Evolutionary conservation across 2,888 invertebrate species (phyloP), one percentile per base, ranked within the genome.

Genomic region (Cinara cedri): DNA sequence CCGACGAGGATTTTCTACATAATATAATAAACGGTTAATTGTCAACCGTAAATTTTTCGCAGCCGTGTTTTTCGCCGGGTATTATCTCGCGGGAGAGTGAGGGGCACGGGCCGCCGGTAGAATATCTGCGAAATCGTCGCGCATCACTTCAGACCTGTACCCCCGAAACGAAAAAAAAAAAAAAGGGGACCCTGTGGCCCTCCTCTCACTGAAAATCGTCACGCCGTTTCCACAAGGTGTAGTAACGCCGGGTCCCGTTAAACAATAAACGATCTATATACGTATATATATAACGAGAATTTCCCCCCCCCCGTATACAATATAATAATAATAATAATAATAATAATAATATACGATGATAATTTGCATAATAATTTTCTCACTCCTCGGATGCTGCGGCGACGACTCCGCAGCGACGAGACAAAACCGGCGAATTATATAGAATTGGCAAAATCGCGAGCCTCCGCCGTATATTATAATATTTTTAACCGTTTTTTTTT

Each of bases 321-420:
- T 34, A 34, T 34, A 34, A 34, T 6, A 34, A 34, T 34, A n/a
- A n/a, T n/a, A n/a, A n/a, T n/a, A n/a, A n/a, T n/a, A n/a, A n/a
- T n/a, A n/a, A n/a, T n/a, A n/a, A n/a, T n/a, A n/a, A n/a, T n/a
- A n/a, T n/a, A n/a, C n/a, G n/a, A n/a, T n/a, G n/a, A 74, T 74
- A 75, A 75, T 75, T 75, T 75, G 74, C 74, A 75, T 75, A 75
- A 75, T 75, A 75, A 75, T 75, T 75, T 75, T 75, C 74, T 75
- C 74, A 75, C 63, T 75, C 62, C 24, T 11, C 21, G 16, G 62
- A 46, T 57, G n/a, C n/a, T n/a, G n/a, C 34, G 34, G 34, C 34
- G 6, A n/a, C 34, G 34, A 6, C 3, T n/a, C 34, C 3, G 34
- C 34, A 34, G n/a, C 34, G 34, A 6, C 3, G 34, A 34, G 6